A percentile compares a stretch with the other conserved stretches of the same genome.
phyloP scores from a whole-genome alignment of 2,888 invertebrate species.

The Phaonia tiefii region DNA sequence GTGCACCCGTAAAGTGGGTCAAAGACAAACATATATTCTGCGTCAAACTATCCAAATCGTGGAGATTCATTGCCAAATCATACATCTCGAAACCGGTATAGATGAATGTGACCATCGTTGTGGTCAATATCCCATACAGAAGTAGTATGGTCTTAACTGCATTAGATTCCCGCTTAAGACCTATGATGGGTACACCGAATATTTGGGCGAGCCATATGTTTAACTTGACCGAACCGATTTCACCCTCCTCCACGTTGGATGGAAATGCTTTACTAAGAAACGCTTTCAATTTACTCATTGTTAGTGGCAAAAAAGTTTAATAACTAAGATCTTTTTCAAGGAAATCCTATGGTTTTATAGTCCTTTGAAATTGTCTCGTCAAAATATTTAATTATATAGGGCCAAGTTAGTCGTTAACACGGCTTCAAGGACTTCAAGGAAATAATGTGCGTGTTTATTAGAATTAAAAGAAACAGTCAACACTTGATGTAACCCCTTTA shows the following conservation, averaged over 20 bases:
- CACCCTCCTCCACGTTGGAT: conserved; percentile 70
- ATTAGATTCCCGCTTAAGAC: conserved; percentile 68
- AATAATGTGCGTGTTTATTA: no score
- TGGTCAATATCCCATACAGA: conserved; percentile 57
- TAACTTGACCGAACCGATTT: conserved; percentile 72
- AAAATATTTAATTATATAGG: no score
- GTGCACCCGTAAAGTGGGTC: conserved; percentile 64
- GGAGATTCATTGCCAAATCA: conserved; percentile 63
- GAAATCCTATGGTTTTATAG: no score
- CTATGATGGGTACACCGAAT: conserved; percentile 71
- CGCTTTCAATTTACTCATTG: conserved; percentile 34
- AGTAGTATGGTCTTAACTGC: conserved; percentile 45
- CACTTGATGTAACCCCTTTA: no score
- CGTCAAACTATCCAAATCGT: conserved; percentile 65
- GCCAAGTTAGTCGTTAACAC: no score
- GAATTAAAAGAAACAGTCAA: no score
- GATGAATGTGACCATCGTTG: conserved; percentile 44
- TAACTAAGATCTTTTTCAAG: no score
- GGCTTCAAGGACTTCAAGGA: no score
- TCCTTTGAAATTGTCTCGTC: no score
- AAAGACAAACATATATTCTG: conserved; percentile 69
- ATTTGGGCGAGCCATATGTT: conserved; percentile 72
- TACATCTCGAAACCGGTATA: conserved; percentile 68
- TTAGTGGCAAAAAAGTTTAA: no score
- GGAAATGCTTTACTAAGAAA: conserved; percentile 48